These are phyloP conservation scores for Zalophus californianus DNA, from an alignment of 2,797 vertebrate genomes.

Conservation along the genomic window DNA sequence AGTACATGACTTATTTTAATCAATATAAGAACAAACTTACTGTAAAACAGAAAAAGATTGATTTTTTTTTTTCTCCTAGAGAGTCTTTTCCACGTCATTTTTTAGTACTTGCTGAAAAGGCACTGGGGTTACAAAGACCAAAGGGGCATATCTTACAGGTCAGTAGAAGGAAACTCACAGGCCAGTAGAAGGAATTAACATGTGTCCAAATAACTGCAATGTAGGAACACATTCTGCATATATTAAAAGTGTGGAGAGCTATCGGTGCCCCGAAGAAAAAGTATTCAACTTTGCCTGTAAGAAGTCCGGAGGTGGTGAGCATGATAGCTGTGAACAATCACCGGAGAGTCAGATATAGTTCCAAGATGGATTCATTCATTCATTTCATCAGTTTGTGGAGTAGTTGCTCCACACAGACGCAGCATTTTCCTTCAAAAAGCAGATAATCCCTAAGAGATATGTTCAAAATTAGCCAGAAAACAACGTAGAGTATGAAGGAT, in stretches of 20 bases:
- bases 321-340: not conserved
- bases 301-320: not conserved
- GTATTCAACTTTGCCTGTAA: not conserved
- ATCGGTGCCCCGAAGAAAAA: not conserved
- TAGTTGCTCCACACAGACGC: not conserved
- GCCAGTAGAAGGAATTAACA: not conserved
- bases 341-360: not conserved
- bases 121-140: not conserved
- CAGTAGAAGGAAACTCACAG: not conserved
- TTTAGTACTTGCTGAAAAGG: not conserved
- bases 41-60: not conserved
- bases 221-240: not conserved
- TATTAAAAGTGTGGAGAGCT: not conserved
- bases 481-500: not conserved
- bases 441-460: not conserved
- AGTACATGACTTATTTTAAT: constrained; percentile 48
- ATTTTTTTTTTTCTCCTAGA: not conserved
- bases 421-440: not conserved
- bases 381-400: not conserved
- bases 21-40: not conserved
- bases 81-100: not conserved
- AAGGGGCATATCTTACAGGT: not conserved
- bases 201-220: not conserved
- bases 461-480: not conserved
- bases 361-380: not conserved